phyloP scores from a whole-genome alignment of 2,113 vertebrate genomes.

The Thymallus thymallus region DNA sequence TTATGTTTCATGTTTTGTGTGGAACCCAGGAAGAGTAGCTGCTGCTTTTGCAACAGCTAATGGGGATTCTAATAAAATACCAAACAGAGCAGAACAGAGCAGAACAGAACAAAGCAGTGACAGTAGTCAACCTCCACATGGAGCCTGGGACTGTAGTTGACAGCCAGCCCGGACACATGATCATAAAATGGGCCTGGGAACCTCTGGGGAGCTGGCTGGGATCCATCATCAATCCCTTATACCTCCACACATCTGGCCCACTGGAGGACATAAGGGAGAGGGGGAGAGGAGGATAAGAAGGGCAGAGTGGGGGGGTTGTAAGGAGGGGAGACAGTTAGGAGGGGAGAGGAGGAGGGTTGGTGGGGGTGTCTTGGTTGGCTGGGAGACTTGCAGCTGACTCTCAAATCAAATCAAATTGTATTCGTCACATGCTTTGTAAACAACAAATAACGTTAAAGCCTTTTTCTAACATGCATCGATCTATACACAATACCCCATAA shows the following conservation, averaged over 20 bases:
- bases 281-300: background rate
- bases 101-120: background rate
- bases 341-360: background rate
- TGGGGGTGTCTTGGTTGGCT: background rate
- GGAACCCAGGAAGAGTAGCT: too few relatives aligned
- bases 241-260: conserved; percentile 21
- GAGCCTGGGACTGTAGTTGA: conserved; percentile 7
- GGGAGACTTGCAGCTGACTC: background rate
- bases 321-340: background rate
- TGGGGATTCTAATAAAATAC: too few relatives aligned
- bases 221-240: conserved; percentile 32
- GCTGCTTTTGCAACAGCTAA: too few relatives aligned
- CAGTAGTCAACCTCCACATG: background rate
- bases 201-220: conserved; percentile 28
- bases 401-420: too few relatives aligned
- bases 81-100: too few relatives aligned
- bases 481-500: too few relatives aligned
- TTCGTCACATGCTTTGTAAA: too few relatives aligned
- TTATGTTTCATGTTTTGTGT: too few relatives aligned
- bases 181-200: conserved; percentile 23
- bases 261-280: conserved; percentile 18
- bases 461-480: too few relatives aligned
- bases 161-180: conserved; percentile 18
- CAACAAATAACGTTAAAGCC: too few relatives aligned
- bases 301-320: background rate